phyloP scores from a whole-genome alignment of 2,888 invertebrate species.

The Melangyna quadrimaculata region DNA sequence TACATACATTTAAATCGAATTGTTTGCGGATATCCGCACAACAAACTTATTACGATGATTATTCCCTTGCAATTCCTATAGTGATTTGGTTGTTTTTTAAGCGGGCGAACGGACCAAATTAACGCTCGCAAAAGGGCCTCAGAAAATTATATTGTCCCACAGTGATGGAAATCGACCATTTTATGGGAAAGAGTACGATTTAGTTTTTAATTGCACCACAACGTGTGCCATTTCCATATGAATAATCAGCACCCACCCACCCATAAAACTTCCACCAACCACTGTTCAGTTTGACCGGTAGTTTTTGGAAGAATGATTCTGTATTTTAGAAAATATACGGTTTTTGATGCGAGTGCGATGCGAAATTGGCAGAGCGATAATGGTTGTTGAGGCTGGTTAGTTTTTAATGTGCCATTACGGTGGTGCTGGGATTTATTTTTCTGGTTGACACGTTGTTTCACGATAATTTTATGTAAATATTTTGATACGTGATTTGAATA shows the following conservation, averaged over 20 bases:
- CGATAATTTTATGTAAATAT: constrained; percentile 61
- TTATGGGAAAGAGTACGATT: not conserved
- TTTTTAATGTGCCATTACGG: constrained; percentile 43
- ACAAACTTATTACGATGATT: constrained; percentile 29
- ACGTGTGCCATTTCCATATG: constrained; percentile 1
- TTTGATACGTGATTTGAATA: constrained; percentile 64
- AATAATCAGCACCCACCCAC: not conserved
- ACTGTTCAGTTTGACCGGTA: not conserved
- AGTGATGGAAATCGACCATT: not conserved
- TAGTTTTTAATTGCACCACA: constrained; percentile 25
- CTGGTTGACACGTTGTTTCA: constrained; percentile 65
- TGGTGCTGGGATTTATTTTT: constrained; percentile 54
- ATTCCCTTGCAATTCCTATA: constrained; percentile 13
- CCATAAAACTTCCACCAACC: not conserved
- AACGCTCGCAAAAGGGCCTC: not conserved
- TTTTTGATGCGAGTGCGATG: constrained; percentile 8
- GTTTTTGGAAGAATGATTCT: not conserved
- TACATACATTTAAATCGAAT: constrained; percentile 15
- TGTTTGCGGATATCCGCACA: constrained; percentile 35
- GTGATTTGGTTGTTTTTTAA: constrained; percentile 16
- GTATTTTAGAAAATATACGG: not conserved
- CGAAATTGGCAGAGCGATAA: not conserved
- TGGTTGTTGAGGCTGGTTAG: constrained; percentile 12
- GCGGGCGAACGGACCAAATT: not conserved
- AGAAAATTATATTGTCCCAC: constrained; percentile 16